Evolutionary conservation across 23 tunicate genomes (phyloP).

Genomic region (Ascidia mentula): DNA sequence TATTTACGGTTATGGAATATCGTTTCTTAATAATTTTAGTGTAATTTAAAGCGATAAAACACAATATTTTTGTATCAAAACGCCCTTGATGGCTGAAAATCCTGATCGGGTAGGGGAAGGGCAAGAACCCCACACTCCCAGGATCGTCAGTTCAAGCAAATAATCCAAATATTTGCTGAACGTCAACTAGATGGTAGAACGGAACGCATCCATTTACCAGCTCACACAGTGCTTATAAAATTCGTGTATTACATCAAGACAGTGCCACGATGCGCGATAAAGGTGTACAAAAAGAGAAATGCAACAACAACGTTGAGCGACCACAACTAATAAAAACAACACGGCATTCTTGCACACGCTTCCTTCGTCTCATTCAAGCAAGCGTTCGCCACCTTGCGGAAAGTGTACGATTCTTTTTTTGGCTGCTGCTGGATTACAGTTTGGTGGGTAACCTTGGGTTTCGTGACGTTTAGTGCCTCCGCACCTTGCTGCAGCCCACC

Average conservation of each 20-base stretch:
- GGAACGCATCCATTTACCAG: too few relatives aligned
- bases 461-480: neutral
- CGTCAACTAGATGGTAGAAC: too few relatives aligned
- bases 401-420: neutral
- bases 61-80: too few relatives aligned
- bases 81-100: too few relatives aligned
- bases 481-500: slow-evolving; percentile 43
- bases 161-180: neutral
- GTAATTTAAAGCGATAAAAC: too few relatives aligned
- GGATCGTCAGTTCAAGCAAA: neutral
- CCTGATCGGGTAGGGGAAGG: too few relatives aligned
- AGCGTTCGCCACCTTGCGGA: neutral
- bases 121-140: too few relatives aligned
- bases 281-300: neutral
- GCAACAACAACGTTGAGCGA: neutral
- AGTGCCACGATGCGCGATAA: neutral
- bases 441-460: neutral
- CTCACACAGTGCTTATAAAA: neutral
- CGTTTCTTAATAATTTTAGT: too few relatives aligned
- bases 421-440: slow-evolving; percentile 3
- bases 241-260: neutral
- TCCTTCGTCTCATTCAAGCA: neutral
- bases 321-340: neutral
- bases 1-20: too few relatives aligned
- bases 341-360: neutral